Conservation (phyloP, 2,797 vertebrate species). For the Squalus acanthias region DNA sequence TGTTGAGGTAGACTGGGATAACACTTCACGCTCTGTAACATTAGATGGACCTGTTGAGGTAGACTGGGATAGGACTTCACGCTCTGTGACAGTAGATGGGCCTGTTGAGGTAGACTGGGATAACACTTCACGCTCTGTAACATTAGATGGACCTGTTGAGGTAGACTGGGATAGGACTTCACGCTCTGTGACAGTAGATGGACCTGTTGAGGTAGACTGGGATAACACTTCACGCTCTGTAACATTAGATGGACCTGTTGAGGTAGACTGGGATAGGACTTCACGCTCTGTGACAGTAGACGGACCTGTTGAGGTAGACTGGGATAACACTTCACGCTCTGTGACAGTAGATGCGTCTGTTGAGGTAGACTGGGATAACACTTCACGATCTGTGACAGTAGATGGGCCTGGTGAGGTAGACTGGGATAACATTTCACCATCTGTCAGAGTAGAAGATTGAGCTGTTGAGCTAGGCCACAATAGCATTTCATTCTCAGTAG, state of each 20-base stretch:
- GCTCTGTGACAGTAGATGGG: too few species aligned
- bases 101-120: too few species aligned
- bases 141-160: neutral
- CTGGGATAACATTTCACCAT: neutral
- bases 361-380: neutral
- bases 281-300: too few species aligned
- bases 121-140: too few species aligned
- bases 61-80: neutral
- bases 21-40: too few species aligned
- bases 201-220: too few species aligned
- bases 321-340: too few species aligned
- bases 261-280: neutral
- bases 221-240: too few species aligned
- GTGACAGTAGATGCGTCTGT: neutral
- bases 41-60: neutral
- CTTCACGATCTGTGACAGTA: neutral
- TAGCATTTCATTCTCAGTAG: neutral
- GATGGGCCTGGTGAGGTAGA: neutral
- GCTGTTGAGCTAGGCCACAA: neutral
- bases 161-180: neutral
- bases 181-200: too few species aligned
- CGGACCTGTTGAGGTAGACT: too few species aligned
- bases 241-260: neutral
- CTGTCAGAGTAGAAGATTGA: neutral
- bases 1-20: too few species aligned